phyloP scores from a whole-genome alignment of 2,113 vertebrate species.

The Merops nubicus region DNA sequence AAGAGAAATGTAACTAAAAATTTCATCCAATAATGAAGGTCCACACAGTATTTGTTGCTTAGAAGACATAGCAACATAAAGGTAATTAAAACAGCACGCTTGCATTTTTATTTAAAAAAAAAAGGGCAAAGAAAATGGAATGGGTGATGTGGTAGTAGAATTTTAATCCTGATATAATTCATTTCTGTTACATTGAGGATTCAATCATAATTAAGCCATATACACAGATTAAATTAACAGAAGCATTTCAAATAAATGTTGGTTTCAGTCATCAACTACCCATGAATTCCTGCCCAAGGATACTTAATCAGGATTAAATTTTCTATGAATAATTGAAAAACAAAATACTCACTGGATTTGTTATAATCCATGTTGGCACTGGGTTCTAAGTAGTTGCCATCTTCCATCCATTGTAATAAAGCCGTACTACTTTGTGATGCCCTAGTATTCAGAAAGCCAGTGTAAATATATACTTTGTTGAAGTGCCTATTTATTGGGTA shows the following conservation, averaged over 20 bases:
- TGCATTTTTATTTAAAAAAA: conserved; percentile 57
- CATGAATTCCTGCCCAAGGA: conserved; percentile 85
- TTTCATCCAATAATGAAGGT: conserved; percentile 14
- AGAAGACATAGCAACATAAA: conserved; percentile 46
- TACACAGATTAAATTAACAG: conserved; percentile 86
- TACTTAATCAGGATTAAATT: conserved; percentile 89
- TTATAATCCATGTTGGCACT: conserved; percentile 83
- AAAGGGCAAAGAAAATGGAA: conserved; percentile 55
- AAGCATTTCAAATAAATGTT: conserved; percentile 84
- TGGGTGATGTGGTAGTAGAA: conserved; percentile 72
- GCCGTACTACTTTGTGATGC: conserved; percentile 67
- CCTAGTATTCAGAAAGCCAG: conserved; percentile 55
- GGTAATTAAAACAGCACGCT: conserved; percentile 62
- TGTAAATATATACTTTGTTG: conserved; percentile 69
- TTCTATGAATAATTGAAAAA: conserved; percentile 88
- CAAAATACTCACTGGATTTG: conserved; percentile 85
- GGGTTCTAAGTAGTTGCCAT: conserved; percentile 81
- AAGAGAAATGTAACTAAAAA: conserved; percentile 40
- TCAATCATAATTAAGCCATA: conserved; percentile 83
- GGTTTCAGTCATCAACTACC: conserved; percentile 82
- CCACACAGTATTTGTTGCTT: conserved; percentile 33
- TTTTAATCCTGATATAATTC: conserved; percentile 84
- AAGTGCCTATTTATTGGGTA: conserved; percentile 69
- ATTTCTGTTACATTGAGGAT: conserved; percentile 80
- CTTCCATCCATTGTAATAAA: conserved; percentile 80